These are phyloP conservation scores for Smutsia temminckii DNA, from an alignment of 2,797 vertebrate genomes.

Conservation along the genomic window DNA sequence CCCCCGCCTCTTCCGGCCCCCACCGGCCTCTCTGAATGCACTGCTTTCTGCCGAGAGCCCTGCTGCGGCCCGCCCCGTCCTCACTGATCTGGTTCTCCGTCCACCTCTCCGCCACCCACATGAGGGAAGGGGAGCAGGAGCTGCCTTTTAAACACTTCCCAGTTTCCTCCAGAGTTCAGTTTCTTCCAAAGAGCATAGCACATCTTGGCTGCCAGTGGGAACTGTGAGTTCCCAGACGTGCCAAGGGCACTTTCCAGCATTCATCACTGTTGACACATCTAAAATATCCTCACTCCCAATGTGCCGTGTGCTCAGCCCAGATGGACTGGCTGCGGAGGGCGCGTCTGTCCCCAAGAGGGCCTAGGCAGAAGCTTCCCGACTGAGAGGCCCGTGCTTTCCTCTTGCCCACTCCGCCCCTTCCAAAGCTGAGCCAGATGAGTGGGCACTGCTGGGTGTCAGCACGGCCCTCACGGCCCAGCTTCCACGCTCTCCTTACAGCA, in stretches of 20 bases:
- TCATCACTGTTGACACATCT: slow-evolving; percentile 48
- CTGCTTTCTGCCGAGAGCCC: background rate
- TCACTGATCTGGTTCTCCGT: background rate
- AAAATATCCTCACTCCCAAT: slow-evolving; percentile 2
- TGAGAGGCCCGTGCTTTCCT: background rate
- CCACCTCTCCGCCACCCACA: background rate
- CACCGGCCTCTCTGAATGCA: background rate
- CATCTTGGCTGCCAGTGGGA: slow-evolving; percentile 39
- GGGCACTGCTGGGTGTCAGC: background rate
- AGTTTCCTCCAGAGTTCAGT: background rate
- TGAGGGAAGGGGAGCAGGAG: background rate
- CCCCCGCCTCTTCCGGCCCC: background rate
- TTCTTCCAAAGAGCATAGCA: slow-evolving; percentile 35
- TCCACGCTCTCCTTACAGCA: background rate
- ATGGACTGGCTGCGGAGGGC: background rate
- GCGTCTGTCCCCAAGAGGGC: background rate
- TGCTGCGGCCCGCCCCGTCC: background rate
- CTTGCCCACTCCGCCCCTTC: background rate
- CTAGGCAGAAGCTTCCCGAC: background rate
- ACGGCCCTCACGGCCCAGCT: background rate
- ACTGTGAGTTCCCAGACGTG: slow-evolving; percentile 55
- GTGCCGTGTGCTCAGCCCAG: background rate
- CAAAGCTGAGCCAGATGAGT: background rate
- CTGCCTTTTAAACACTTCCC: background rate
- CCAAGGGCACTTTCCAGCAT: slow-evolving; percentile 21